A percentile compares a stretch with the other conserved stretches of the same genome.
These are phyloP conservation scores for Anguilla japonica DNA, from an alignment of 2,113 vertebrate genomes.

Conservation along the genomic window DNA sequence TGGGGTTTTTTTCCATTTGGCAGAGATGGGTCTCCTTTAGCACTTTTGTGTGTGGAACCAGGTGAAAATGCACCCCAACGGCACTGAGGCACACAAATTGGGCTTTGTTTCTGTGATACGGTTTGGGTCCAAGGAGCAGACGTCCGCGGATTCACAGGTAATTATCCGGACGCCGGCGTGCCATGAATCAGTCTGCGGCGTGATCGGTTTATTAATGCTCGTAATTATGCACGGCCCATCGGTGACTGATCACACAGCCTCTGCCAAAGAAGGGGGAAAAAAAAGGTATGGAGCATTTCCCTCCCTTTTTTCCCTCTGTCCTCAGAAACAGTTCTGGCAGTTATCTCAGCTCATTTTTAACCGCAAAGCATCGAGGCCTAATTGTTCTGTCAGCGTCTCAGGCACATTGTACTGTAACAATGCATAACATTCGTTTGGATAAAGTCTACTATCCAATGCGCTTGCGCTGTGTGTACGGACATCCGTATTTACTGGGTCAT, in stretches of 20 bases:
- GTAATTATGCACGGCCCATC: not conserved
- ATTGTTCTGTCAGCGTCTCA: not conserved
- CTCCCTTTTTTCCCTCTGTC: not conserved
- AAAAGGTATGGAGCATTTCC: not conserved
- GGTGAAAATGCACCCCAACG: not conserved
- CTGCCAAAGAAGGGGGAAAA: not conserved
- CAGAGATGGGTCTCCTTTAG: not conserved
- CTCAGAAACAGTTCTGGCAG: not conserved
- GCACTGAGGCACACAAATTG: conserved; percentile 1
- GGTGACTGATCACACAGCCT: not conserved
- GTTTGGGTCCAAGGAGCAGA: not conserved
- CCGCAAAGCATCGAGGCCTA: not conserved
- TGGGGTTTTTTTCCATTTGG: not conserved
- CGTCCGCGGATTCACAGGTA: conserved; percentile 9
- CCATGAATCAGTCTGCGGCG: not conserved
- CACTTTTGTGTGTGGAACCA: not conserved
- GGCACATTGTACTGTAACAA: not conserved
- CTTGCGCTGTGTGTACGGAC: not conserved
- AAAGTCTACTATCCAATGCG: not conserved
- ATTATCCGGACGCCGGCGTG: conserved; percentile 1
- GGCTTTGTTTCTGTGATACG: conserved; percentile 9
- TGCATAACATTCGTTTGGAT: not conserved
- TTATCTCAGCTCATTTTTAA: not conserved
- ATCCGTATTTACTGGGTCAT: not conserved
- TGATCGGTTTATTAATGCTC: conserved; percentile 4